Base-by-base conservation (phyloP, 2,888 invertebrate species). In the Caenorhabditis sp. region DNA sequence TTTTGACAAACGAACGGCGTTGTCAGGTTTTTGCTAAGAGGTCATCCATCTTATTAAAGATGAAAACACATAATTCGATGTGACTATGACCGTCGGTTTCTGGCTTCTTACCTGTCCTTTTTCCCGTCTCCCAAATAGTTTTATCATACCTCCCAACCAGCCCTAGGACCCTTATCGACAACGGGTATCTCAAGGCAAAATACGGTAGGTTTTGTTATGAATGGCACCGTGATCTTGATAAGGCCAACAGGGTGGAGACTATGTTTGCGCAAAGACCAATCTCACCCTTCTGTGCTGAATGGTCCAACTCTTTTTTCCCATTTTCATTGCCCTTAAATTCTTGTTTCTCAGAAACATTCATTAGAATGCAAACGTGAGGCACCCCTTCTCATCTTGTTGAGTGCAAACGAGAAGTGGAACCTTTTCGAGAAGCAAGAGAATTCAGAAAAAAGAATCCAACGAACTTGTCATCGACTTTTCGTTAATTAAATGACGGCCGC, bases 201-300 rank as follows among this genome's bases (percentile, higher is more conserved):
- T 24, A n/a, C 9, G 20, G n/a, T n/a, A 32, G 15, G 18, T 51
- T 26, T 22, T 65, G 35, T 65, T 47, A 26, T 74, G 60, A 61
- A 67, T 51, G 67, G 53, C 32, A 53, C 67, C 53, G 60, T 20
- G 47, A 60, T 65, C 51, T 74, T 61, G 76, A 76, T 76, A 67
- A 76, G 35, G 60, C 13, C 20, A 37, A 58, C 24, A 1, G 26
- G 62, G 40, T 24, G 44, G 51, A 37, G 60, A 44, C 62, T 26
- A 50, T 58, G 26, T 35, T 67, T 67, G 44, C 67, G 74, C 60
- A 72, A 58, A n/a, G 13, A 3, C 37, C 32, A 15, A 32, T 11
- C 2, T 28, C 32, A n/a, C n/a, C 69, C 35, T 51, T 37, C 18
- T 47, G 47, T n/a, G 47, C 47, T 18, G 20, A 35, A 61, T 24